Evolutionary conservation across 2,888 invertebrate species (phyloP).

Genomic region (Dichetophora obliterata): DNA sequence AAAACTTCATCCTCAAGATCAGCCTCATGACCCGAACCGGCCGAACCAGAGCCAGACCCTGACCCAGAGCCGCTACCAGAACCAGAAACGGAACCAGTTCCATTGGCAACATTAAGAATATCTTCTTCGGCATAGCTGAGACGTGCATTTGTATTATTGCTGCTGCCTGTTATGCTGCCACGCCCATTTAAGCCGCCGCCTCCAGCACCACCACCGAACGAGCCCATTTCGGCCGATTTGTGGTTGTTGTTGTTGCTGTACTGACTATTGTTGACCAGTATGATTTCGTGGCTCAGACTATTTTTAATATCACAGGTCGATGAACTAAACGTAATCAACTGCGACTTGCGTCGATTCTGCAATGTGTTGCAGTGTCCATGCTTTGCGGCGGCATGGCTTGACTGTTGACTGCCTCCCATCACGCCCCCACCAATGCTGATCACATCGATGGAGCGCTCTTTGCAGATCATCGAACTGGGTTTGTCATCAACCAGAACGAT

Average conservation of each 20-base stretch:
- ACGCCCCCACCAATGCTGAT: constrained; percentile 53
- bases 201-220: constrained; percentile 40
- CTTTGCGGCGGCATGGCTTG: constrained; percentile 50
- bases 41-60: constrained; percentile 27
- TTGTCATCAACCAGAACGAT: constrained; percentile 69
- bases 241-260: constrained; percentile 35
- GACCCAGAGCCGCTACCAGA: constrained; percentile 47
- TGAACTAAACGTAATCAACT: constrained; percentile 67
- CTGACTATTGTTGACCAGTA: constrained; percentile 56
- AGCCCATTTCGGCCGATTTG: constrained; percentile 27
- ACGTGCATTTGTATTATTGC: constrained; percentile 50
- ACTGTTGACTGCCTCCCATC: constrained; percentile 51
- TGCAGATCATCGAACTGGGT: constrained; percentile 68
- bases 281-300: constrained; percentile 67
- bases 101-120: constrained; percentile 54
- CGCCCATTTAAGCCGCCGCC: constrained; percentile 47
- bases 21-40: constrained; percentile 45
- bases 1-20: constrained; percentile 60
- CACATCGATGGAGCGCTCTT: constrained; percentile 61
- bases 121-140: constrained; percentile 66
- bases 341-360: constrained; percentile 66
- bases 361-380: constrained; percentile 60
- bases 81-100: constrained; percentile 39
- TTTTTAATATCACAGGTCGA: constrained; percentile 69
- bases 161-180: constrained; percentile 9